Evolutionary conservation across 2,888 invertebrate species (phyloP).

Genomic region (Sicus ferrugineus): DNA sequence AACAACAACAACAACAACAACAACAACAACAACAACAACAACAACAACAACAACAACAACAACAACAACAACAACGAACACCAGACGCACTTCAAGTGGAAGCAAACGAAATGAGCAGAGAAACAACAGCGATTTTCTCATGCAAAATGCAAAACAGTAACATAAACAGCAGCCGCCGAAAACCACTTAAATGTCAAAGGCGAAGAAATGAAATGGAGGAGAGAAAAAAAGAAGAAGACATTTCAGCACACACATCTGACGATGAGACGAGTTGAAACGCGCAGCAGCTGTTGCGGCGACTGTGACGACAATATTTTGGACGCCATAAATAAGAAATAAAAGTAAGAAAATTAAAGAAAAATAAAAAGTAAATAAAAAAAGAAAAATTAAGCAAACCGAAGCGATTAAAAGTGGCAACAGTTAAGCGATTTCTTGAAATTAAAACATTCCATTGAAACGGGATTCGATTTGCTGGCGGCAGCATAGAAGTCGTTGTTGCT

Average conservation of each 20-base stretch:
- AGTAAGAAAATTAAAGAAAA: not conserved
- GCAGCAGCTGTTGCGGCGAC: not conserved
- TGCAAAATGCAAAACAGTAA: too few species aligned
- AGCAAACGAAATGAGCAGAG: not conserved
- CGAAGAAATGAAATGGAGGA: not conserved
- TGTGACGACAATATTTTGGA: too few species aligned
- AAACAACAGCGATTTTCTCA: too few species aligned
- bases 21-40: not conserved
- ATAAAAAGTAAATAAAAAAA: not conserved
- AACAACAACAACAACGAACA: not conserved
- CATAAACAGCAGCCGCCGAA: not conserved
- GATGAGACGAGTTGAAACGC: not conserved
- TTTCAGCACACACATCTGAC: not conserved
- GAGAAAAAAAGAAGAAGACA: not conserved
- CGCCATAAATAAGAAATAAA: too few species aligned
- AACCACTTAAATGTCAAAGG: not conserved
- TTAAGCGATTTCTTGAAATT: constrained; percentile 13
- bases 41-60: not conserved
- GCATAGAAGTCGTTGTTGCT: not conserved
- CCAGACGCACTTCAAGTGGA: not conserved
- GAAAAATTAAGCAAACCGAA: too few species aligned
- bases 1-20: not conserved
- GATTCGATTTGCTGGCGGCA: constrained; percentile 10
- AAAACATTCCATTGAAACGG: constrained; percentile 19
- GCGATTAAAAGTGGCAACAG: too few species aligned